These are phyloP conservation scores for Phyllostomus hastatus DNA, from an alignment of 2,113 vertebrate species.

Conservation along the genomic window DNA sequence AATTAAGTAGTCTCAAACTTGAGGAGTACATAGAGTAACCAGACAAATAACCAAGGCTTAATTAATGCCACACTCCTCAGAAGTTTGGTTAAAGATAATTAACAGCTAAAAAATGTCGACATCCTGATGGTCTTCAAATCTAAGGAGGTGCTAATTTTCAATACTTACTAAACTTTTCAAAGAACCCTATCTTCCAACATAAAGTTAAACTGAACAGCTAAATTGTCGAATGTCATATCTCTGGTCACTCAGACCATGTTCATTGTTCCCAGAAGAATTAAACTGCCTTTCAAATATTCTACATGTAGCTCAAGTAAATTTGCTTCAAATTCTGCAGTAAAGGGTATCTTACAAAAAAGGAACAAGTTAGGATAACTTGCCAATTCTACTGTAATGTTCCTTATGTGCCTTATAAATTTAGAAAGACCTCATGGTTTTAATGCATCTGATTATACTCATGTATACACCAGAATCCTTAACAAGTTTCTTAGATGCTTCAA, in stretches of 20 bases:
- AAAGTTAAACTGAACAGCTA: conserved; percentile 34
- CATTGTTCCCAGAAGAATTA: neutral
- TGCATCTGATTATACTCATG: neutral
- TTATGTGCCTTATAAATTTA: neutral
- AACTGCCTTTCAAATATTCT: neutral
- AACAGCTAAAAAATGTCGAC: neutral
- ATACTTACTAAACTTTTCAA: conserved; percentile 26
- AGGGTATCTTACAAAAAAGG: neutral
- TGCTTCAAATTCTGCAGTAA: conserved; percentile 9
- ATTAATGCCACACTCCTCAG: conserved; percentile 30
- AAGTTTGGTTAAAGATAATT: conserved; percentile 16
- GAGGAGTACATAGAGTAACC: neutral
- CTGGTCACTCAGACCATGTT: neutral
- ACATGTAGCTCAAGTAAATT: neutral
- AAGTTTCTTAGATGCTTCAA: neutral
- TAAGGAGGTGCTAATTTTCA: conserved; percentile 39
- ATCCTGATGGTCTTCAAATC: conserved; percentile 4
- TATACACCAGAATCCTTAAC: neutral
- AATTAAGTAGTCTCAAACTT: neutral
- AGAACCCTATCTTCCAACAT: neutral
- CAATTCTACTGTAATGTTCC: neutral
- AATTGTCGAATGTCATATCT: neutral
- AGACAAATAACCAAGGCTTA: conserved; percentile 40
- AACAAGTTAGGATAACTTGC: neutral
- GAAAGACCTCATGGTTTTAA: neutral